These are phyloP conservation scores for Corythaixoides concolor DNA, from an alignment of 2,113 vertebrate species.

Conservation along the genomic window DNA sequence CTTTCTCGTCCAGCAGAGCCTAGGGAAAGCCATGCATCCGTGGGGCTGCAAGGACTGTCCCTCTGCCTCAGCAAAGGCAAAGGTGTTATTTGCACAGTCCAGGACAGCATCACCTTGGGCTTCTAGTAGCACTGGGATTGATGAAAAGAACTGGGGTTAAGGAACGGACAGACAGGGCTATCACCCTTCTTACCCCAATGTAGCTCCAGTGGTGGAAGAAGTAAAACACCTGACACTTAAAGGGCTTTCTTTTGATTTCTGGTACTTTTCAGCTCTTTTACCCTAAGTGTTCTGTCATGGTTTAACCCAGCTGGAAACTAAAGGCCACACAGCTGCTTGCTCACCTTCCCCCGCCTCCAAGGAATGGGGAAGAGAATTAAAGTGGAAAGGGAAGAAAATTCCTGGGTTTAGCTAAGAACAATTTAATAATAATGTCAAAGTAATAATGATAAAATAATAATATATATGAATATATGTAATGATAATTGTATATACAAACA, in stretches of 20 bases:
- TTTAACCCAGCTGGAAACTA: no score
- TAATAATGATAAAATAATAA: no score
- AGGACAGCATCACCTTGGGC: not conserved
- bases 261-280: not conserved
- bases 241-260: not conserved
- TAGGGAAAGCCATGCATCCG: not conserved
- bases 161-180: not conserved
- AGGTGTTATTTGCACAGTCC: not conserved
- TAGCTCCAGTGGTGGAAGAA: not conserved
- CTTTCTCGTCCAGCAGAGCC: not conserved
- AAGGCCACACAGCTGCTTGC: no score
- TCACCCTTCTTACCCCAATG: rapidly evolving
- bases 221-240: not conserved
- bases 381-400: no score
- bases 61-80: not conserved
- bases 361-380: no score
- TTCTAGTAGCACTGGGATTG: not conserved
- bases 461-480: no score
- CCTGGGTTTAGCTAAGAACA: no score
- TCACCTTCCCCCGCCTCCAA: no score
- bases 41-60: rapidly evolving
- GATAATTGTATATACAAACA: no score
- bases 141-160: rapidly evolving
- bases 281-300: no score
- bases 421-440: no score